phyloP scores from a whole-genome alignment of 2,888 invertebrate genomes.

The Eupelmus urozonus region DNA sequence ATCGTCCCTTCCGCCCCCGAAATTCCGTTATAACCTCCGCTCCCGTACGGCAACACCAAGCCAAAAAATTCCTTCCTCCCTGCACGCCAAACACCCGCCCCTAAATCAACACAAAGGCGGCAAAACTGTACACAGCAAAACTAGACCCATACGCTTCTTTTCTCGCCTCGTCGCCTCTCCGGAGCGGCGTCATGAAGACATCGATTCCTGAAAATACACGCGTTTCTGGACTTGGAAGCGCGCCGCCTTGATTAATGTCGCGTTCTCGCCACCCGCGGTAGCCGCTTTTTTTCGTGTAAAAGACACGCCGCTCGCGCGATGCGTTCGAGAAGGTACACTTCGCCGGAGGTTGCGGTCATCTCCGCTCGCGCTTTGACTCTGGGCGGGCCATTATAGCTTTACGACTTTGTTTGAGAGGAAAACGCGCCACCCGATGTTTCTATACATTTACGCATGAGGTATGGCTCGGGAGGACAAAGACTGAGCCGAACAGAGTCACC shows the following conservation, averaged over 20 bases:
- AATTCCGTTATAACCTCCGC: slow-evolving; percentile 32
- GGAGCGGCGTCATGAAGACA: slow-evolving; percentile 6
- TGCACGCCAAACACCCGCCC: slow-evolving; percentile 6
- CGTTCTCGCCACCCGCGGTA: slow-evolving; percentile 29
- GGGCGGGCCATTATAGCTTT: slow-evolving; percentile 62
- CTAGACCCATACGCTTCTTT: neutral
- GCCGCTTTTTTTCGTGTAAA: neutral
- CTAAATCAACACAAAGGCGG: slow-evolving; percentile 11
- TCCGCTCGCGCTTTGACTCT: neutral
- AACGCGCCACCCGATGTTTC: slow-evolving; percentile 46
- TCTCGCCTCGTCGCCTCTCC: neutral
- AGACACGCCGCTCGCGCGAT: neutral
- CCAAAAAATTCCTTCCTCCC: slow-evolving; percentile 11
- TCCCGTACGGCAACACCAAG: neutral
- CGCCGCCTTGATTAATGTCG: slow-evolving; percentile 40
- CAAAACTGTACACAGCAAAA: neutral
- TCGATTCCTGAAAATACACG: neutral
- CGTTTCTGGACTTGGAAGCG: neutral
- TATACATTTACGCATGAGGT: neutral
- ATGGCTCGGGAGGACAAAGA: neutral
- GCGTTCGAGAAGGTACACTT: slow-evolving; percentile 33
- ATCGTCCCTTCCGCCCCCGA: slow-evolving; percentile 6
- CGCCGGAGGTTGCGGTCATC: slow-evolving; percentile 53
- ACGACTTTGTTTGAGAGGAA: slow-evolving; percentile 59
- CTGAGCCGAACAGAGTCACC: neutral